Evolutionary conservation across 2,113 vertebrate genomes (phyloP).

Genomic region (Elephantulus edwardii): DNA sequence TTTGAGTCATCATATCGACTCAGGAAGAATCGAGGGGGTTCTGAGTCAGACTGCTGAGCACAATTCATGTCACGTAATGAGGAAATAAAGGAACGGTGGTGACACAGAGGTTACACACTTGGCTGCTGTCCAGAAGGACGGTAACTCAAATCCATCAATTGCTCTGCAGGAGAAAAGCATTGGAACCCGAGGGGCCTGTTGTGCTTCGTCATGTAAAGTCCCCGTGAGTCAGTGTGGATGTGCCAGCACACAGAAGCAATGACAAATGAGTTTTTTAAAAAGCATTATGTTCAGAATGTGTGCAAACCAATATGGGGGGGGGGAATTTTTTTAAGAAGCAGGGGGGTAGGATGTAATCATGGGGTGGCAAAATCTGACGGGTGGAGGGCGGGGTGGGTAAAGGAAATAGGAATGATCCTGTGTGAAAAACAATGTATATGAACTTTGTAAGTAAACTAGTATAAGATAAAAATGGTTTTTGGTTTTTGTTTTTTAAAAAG

Average conservation of each 20-base stretch:
- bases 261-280: too few relatives aligned
- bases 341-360: too few relatives aligned
- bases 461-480: too few relatives aligned
- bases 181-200: neutral
- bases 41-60: neutral
- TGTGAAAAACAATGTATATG: too few relatives aligned
- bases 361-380: too few relatives aligned
- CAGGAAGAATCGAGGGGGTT: neutral
- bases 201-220: neutral
- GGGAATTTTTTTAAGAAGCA: too few relatives aligned
- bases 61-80: neutral
- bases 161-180: neutral
- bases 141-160: neutral
- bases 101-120: neutral
- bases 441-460: too few relatives aligned
- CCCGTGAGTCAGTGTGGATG: neutral
- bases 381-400: too few relatives aligned
- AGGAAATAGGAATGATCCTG: too few relatives aligned
- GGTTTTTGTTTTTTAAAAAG: too few relatives aligned
- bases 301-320: too few relatives aligned
- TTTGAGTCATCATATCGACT: neutral
- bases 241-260: neutral
- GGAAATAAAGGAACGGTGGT: neutral
- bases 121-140: neutral
- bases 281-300: neutral